Percentiles rank a stretch among this genome's conserved stretches.
Conservation (phyloP, 1,140 invertebrate species). For the Drosophila pruinosa region DNA sequence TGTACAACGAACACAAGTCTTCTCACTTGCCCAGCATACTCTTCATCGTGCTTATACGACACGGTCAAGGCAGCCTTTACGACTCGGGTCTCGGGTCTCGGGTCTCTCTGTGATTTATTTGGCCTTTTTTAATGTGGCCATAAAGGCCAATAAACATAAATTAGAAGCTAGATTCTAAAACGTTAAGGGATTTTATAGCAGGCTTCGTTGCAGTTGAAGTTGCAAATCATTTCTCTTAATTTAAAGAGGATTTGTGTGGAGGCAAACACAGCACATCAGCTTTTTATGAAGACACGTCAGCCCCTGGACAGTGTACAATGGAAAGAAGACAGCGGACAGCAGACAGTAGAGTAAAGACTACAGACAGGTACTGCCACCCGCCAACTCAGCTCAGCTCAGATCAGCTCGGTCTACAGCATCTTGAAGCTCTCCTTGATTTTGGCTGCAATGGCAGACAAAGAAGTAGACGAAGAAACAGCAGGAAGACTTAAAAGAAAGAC, state of each 20-base stretch:
- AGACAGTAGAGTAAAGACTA: constrained; percentile 37
- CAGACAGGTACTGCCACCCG: neutral
- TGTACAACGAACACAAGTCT: constrained; percentile 4
- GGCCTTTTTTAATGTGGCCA: constrained; percentile 7
- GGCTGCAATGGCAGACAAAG: constrained; percentile 25
- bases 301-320: neutral
- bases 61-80: neutral
- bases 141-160: constrained; percentile 67
- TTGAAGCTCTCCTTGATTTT: constrained; percentile 13
- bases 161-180: constrained; percentile 36
- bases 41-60: neutral
- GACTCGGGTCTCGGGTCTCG: neutral
- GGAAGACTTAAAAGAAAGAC: neutral
- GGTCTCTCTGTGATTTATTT: constrained; percentile 26
- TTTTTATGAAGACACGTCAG: constrained; percentile 42
- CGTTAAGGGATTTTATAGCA: constrained; percentile 28
- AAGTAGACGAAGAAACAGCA: neutral
- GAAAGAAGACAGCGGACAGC: neutral
- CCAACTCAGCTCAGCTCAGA: constrained; percentile 2
- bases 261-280: constrained; percentile 54
- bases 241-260: constrained; percentile 62
- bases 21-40: neutral
- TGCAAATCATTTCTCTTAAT: constrained; percentile 80
- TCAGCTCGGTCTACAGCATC: constrained; percentile 24
- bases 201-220: constrained; percentile 51